Evolutionary conservation across 2,797 vertebrate genomes (phyloP), one percentile per base, ranked within the genome.

Genomic region (Basileuterus tristriatus): DNA sequence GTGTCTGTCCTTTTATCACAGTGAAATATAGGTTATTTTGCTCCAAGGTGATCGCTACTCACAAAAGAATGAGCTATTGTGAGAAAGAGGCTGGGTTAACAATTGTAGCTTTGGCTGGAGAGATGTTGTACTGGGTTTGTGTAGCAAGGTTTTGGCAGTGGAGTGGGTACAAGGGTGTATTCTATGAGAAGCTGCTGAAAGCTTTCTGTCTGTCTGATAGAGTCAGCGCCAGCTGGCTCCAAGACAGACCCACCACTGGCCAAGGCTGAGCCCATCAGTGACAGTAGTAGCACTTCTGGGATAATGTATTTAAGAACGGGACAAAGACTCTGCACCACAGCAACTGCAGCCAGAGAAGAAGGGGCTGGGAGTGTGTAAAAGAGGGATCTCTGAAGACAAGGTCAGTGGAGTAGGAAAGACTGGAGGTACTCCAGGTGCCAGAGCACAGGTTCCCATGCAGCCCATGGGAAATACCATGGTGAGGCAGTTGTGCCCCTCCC

Each of bases 1-100:
- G 9, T 36, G 43, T 39, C 26, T 75, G 24, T 56, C 26, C 21
- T 68, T 69, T 84, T 32, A 24, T 52, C 84, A 30, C 60, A 46
- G 52, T 64, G 29, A 63, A 90, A 90, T 62, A 36, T n/a, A 62
- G 65, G 6, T 47, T 87, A 34, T 89, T 94, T 92, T 91, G 52
- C 77, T 89, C 27, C 46, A 55, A 69, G 32, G 37, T 83, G 55
- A 87, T 93, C 26, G 23, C 36, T 85, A 6, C 60, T 58, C 14
- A 52, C 2, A 36, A 55, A 70, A 83, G 60, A 81, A 60, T 15
- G 43, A 91, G 14, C 19, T 76, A 6, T 80, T 82, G 36, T 58
- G 59, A 75, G 41, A 55, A 79, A 77, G 56, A 87, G 77, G 26
- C 47, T 39, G 49, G 21, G 34, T 81, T 79, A 94, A 55, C 55